A percentile compares a stretch with the other conserved stretches of the same genome.
Evolutionary conservation across 2,888 invertebrate species (phyloP).

Genomic region (Oxystoma pomonae): DNA sequence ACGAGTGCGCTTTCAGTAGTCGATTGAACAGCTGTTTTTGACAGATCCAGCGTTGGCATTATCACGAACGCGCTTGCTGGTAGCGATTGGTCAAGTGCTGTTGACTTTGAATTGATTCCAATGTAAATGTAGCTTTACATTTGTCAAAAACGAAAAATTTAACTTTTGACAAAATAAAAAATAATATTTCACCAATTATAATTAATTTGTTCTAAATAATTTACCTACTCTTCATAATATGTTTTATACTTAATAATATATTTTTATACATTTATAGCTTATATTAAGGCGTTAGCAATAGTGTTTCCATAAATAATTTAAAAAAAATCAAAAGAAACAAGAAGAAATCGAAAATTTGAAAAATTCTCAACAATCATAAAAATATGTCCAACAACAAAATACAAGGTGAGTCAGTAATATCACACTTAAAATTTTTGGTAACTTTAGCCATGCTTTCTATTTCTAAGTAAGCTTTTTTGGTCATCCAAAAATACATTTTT

Average conservation of each 20-base stretch:
- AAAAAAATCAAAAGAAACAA: too few species aligned
- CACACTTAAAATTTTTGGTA: neutral
- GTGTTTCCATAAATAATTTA: slow-evolving; percentile 24
- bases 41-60: too few species aligned
- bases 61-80: too few species aligned
- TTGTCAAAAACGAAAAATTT: too few species aligned
- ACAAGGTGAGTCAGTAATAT: neutral
- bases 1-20: too few species aligned
- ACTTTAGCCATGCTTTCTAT: neutral
- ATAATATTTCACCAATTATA: too few species aligned
- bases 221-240: neutral
- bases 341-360: neutral
- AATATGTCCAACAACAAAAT: neutral
- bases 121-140: too few species aligned
- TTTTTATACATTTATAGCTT: slow-evolving; percentile 44
- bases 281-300: slow-evolving; percentile 41
- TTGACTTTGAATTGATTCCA: too few species aligned
- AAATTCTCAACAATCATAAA: neutral
- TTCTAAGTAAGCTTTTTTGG: neutral
- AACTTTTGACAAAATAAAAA: too few species aligned
- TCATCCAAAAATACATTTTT: neutral
- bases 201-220: neutral
- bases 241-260: neutral
- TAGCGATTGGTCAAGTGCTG: too few species aligned
- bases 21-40: too few species aligned